Conservation (phyloP, 1,140 invertebrate genomes). For the Drosophila mauritiana region DNA sequence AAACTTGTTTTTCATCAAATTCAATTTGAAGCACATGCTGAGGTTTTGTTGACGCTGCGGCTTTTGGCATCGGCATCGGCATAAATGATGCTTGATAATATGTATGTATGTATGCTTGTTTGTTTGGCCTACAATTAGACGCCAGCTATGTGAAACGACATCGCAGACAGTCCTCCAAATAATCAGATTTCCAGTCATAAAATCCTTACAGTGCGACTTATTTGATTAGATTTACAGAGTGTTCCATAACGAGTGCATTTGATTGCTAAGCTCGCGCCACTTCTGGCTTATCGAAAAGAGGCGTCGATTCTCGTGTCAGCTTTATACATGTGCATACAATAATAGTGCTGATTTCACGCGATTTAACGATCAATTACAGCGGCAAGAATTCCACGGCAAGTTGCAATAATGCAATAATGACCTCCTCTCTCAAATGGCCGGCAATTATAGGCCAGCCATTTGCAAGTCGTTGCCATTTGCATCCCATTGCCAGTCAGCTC, state of each 20-base stretch:
- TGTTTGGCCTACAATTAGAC: slow-evolving; percentile 1
- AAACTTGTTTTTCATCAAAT: slow-evolving; percentile 45
- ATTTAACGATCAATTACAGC: slow-evolving; percentile 28
- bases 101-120: slow-evolving; percentile 6
- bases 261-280: slow-evolving; percentile 28
- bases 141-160: not conserved
- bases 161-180: slow-evolving; percentile 4
- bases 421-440: slow-evolving; percentile 2
- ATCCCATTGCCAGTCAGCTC: not conserved
- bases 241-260: slow-evolving; percentile 16
- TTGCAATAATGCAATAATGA: not conserved
- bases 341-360: slow-evolving; percentile 30
- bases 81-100: not conserved
- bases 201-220: slow-evolving; percentile 1
- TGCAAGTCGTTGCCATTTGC: not conserved
- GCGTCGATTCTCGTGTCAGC: slow-evolving; percentile 18
- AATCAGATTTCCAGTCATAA: not conserved
- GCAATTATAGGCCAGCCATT: slow-evolving; percentile 18
- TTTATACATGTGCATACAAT: slow-evolving; percentile 16
- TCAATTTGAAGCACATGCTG: slow-evolving; percentile 24
- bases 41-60: slow-evolving; percentile 21
- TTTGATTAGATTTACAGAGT: slow-evolving; percentile 12
- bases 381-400: not conserved
- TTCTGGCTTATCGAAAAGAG: slow-evolving; percentile 23
- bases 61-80: slow-evolving; percentile 10